Conservation (phyloP, 2,797 vertebrate species). For the Serranus cabrilla region DNA sequence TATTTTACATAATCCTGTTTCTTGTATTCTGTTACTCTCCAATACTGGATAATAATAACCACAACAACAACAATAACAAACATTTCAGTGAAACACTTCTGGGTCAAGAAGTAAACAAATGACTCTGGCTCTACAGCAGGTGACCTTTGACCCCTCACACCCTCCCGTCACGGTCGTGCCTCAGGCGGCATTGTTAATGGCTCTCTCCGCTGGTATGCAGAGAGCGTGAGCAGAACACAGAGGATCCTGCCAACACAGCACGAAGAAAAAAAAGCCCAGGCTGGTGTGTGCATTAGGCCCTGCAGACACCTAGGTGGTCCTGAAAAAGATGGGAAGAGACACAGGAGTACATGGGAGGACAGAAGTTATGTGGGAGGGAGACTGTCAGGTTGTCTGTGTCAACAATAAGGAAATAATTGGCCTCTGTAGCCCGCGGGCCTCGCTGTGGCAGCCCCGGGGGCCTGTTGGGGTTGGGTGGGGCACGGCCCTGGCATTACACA, state of each 20-base stretch:
- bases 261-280: conserved; percentile 54
- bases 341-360: conserved; percentile 69
- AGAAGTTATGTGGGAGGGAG: conserved; percentile 76
- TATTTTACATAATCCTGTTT: no score
- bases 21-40: no score
- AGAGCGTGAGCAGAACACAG: conserved; percentile 66
- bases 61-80: neutral
- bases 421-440: conserved; percentile 67
- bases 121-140: conserved; percentile 43
- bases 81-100: conserved; percentile 23
- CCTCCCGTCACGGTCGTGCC: conserved; percentile 58
- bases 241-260: conserved; percentile 62
- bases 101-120: conserved; percentile 61
- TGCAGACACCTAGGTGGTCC: conserved; percentile 80
- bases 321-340: conserved; percentile 62
- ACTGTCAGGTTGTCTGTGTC: conserved; percentile 82
- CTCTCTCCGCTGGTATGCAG: conserved; percentile 74
- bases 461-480: conserved; percentile 58
- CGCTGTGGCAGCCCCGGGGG: conserved; percentile 34
- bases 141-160: conserved; percentile 68
- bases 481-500: conserved; percentile 79
- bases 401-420: conserved; percentile 83
- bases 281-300: conserved; percentile 55
- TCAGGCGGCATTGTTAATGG: conserved; percentile 71
- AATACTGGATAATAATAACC: neutral